Percentiles rank a stretch among this genome's conserved stretches.
Conservation (phyloP, 2,888 invertebrate species). For the Notocelia uddmanniana region DNA sequence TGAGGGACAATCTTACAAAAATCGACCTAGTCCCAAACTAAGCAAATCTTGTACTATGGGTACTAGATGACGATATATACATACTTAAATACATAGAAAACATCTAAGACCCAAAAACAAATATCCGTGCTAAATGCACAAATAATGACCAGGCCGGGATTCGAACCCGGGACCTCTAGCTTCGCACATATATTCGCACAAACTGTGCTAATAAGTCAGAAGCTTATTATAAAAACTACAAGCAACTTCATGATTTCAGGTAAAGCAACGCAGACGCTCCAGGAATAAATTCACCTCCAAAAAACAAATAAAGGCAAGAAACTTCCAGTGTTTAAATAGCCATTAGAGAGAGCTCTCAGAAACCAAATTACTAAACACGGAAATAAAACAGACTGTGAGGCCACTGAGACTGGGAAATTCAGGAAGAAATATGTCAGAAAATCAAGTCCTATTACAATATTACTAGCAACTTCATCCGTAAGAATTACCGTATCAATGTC, state of each 20-base stretch:
- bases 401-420: background rate
- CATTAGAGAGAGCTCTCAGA: constrained; percentile 56
- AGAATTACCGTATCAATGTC: no score
- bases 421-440: background rate
- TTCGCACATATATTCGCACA: background rate
- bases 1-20: no score
- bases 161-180: no score
- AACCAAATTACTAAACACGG: constrained; percentile 56
- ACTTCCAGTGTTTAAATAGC: constrained; percentile 61
- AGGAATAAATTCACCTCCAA: constrained; percentile 40
- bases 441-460: no score
- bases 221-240: background rate
- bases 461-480: no score
- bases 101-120: no score
- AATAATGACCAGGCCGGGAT: no score
- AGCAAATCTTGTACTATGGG: no score
- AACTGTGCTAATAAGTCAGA: background rate
- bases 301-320: constrained; percentile 42
- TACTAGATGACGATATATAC: no score
- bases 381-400: constrained; percentile 44
- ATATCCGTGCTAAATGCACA: no score
- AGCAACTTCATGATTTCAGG: background rate
- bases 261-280: constrained; percentile 5
- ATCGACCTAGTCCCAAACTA: no score
- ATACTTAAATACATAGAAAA: no score